These are phyloP conservation scores for Protophormia terraenovae DNA, from an alignment of 2,888 invertebrate species.

Conservation along the genomic window DNA sequence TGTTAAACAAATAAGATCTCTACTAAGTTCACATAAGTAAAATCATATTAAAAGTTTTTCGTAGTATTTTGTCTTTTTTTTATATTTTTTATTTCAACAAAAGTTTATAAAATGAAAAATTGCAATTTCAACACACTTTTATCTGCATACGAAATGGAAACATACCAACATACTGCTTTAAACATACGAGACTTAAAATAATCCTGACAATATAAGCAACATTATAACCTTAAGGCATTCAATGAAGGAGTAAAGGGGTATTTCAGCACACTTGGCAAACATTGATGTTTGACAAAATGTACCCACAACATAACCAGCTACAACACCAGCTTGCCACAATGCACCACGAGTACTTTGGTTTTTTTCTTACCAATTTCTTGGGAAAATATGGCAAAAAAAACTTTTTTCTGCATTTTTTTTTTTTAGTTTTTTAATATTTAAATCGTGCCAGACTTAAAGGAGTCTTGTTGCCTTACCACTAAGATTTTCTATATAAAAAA, in stretches of 20 bases:
- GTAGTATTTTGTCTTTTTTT: not conserved
- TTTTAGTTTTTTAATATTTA: not conserved
- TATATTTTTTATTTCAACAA: not conserved
- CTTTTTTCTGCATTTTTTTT: not conserved
- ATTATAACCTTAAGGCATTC: conserved; percentile 49
- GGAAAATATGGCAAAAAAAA: conserved; percentile 8
- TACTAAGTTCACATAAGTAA: not conserved
- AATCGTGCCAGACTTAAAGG: conserved; percentile 55
- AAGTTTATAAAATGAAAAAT: conserved; percentile 43
- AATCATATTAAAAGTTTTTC: conserved; percentile 44
- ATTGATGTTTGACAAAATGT: conserved; percentile 55
- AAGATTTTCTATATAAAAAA: not conserved
- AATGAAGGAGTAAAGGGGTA: not conserved
- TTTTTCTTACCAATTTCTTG: conserved; percentile 26
- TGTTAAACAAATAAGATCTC: conserved; percentile 65
- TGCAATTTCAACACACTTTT: conserved; percentile 36
- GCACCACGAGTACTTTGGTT: not conserved
- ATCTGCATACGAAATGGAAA: conserved; percentile 24
- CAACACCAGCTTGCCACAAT: conserved; percentile 4
- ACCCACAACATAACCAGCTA: not conserved
- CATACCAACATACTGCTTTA: not conserved
- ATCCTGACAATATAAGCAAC: conserved; percentile 58
- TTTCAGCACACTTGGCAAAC: conserved; percentile 25
- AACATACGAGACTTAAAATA: conserved; percentile 37
- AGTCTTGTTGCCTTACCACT: conserved; percentile 23